A percentile compares a stretch with the other conserved stretches of the same genome.
Evolutionary conservation across 2,797 vertebrate species (phyloP).

Genomic region (Serranus cabrilla): DNA sequence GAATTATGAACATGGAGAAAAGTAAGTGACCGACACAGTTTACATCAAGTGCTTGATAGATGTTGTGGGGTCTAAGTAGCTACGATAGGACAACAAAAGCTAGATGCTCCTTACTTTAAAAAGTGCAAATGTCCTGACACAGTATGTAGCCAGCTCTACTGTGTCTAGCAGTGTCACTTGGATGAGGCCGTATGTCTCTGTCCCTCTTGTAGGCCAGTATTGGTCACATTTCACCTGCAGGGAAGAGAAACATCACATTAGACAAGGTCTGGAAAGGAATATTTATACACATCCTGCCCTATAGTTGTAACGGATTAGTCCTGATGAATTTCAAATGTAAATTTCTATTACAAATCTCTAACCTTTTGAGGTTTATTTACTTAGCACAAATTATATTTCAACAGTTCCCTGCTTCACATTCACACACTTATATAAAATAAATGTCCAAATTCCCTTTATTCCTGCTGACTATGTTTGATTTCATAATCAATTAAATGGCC

Average conservation of each 20-base stretch:
- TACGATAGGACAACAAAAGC: background rate
- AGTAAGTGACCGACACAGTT: slow-evolving; percentile 21
- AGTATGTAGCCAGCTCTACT: slow-evolving; percentile 97
- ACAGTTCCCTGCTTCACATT: background rate
- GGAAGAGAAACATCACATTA: slow-evolving; percentile 30
- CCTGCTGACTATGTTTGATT: slow-evolving; percentile 75
- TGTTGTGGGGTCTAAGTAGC: background rate
- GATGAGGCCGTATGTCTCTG: slow-evolving; percentile 96
- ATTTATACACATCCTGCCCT: background rate
- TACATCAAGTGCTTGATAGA: background rate
- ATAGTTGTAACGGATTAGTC: background rate
- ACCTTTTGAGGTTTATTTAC: slow-evolving; percentile 13
- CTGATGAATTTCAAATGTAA: background rate
- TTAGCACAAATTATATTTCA: background rate
- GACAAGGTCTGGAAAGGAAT: background rate
- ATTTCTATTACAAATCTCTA: background rate
- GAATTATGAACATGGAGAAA: slow-evolving; percentile 24
- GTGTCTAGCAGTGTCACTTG: slow-evolving; percentile 97
- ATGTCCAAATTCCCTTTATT: slow-evolving; percentile 44
- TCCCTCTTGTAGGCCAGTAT: slow-evolving; percentile 97
- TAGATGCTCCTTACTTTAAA: slow-evolving; percentile 90
- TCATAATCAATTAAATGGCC: slow-evolving; percentile 74
- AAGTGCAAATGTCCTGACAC: slow-evolving; percentile 97
- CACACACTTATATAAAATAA: slow-evolving; percentile 30
- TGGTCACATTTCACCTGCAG: slow-evolving; percentile 98